These are phyloP conservation scores for Rousettus leschenaultii DNA, from an alignment of 2,113 vertebrate genomes.

Conservation along the genomic window DNA sequence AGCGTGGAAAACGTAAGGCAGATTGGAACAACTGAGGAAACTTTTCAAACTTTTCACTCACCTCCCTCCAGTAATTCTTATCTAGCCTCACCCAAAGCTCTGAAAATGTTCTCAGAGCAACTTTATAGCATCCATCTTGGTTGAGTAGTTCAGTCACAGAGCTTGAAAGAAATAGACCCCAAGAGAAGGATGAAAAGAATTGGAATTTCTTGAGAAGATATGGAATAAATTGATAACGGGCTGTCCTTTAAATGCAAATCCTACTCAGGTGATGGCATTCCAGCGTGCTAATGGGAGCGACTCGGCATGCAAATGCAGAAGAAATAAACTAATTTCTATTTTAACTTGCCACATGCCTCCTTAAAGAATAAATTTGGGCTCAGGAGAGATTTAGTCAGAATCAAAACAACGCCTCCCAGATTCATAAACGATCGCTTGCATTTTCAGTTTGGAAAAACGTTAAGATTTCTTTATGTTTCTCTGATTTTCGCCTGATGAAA, in stretches of 20 bases:
- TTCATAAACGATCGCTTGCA: neutral
- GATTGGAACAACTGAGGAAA: neutral
- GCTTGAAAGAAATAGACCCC: neutral
- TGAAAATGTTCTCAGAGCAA: neutral
- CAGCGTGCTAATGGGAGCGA: neutral
- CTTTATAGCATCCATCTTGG: neutral
- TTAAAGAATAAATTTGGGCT: conserved; percentile 8
- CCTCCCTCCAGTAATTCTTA: neutral
- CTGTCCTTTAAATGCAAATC: neutral
- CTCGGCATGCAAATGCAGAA: neutral
- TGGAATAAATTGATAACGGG: neutral
- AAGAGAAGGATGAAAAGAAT: neutral
- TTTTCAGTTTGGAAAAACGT: neutral
- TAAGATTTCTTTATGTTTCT: conserved; percentile 7
- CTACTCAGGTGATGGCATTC: neutral
- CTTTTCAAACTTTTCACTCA: neutral
- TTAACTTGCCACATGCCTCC: neutral
- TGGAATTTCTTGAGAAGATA: neutral
- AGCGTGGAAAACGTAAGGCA: neutral
- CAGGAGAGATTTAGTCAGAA: neutral
- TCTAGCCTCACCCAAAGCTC: neutral
- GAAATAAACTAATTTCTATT: neutral
- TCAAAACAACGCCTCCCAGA: conserved; percentile 30
- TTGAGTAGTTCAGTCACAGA: neutral
- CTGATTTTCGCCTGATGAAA: neutral